Evolutionary conservation across 2,113 vertebrate genomes (phyloP).

Genomic region (Excalfactoria chinensis): DNA sequence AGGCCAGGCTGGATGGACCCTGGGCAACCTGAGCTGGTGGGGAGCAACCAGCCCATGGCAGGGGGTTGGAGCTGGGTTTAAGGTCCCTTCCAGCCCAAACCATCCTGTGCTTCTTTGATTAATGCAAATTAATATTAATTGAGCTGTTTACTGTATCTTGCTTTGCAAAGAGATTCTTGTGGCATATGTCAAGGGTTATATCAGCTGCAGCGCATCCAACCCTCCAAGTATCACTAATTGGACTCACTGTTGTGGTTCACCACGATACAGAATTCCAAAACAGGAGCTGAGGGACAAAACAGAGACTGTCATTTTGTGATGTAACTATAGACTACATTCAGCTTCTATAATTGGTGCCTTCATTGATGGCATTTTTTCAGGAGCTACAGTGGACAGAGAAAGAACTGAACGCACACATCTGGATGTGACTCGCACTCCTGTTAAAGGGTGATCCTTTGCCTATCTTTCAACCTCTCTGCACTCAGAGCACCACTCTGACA

Average conservation of each 20-base stretch:
- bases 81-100: not conserved
- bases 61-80: not conserved
- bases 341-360: not conserved
- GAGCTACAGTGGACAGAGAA: not conserved
- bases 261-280: not conserved
- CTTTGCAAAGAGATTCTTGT: not conserved
- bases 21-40: not conserved
- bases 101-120: not conserved
- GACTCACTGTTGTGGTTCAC: not conserved
- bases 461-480: not conserved
- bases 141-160: not conserved
- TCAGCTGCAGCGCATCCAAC: not conserved
- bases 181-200: not conserved
- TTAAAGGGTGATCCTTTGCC: not conserved
- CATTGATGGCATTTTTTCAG: not conserved
- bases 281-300: not conserved
- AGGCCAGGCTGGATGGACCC: not conserved
- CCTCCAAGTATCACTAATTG: not conserved
- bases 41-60: not conserved
- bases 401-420: not conserved
- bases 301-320: fast-evolving
- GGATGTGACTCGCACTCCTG: not conserved
- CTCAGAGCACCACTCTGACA: not conserved
- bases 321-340: not conserved
- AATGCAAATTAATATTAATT: not conserved